phyloP scores from a whole-genome alignment of 2,113 vertebrate genomes.

The Xiphorhynchus elegans region DNA sequence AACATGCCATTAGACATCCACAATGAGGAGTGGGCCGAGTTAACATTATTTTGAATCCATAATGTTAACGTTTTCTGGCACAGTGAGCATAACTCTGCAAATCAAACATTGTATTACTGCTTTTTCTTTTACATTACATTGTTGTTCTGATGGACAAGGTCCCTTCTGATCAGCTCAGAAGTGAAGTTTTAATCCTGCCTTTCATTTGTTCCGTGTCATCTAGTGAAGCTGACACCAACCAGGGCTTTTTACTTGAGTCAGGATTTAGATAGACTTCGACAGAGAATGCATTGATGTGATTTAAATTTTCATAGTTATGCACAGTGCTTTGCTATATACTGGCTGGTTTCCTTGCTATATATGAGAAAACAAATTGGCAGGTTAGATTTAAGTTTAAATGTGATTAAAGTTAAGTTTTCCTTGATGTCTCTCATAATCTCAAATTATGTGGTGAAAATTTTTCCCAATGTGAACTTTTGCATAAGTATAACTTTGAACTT shows the following conservation, averaged over 20 bases:
- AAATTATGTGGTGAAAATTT: not conserved
- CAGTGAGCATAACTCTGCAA: not conserved
- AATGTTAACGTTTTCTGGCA: not conserved
- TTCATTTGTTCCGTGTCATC: not conserved
- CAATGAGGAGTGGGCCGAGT: conserved; percentile 6
- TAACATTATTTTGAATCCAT: not conserved
- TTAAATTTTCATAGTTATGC: not conserved
- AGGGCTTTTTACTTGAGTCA: not conserved
- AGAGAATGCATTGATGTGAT: not conserved
- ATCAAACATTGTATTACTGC: fast-evolving
- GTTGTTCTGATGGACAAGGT: not conserved
- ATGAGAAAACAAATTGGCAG: not conserved
- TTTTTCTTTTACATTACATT: not conserved
- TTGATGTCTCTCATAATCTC: not conserved
- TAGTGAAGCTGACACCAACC: not conserved
- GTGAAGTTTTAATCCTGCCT: not conserved
- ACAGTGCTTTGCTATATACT: not conserved
- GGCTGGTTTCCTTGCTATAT: not conserved
- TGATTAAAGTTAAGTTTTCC: not conserved
- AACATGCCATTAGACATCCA: conserved; percentile 16
- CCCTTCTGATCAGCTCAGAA: not conserved
- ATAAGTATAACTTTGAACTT: not conserved
- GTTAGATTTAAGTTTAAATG: not conserved
- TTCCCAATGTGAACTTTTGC: fast-evolving
- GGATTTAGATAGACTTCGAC: not conserved